phyloP scores from a whole-genome alignment of 1,140 invertebrate genomes.

The Cataglyphis hispanica region DNA sequence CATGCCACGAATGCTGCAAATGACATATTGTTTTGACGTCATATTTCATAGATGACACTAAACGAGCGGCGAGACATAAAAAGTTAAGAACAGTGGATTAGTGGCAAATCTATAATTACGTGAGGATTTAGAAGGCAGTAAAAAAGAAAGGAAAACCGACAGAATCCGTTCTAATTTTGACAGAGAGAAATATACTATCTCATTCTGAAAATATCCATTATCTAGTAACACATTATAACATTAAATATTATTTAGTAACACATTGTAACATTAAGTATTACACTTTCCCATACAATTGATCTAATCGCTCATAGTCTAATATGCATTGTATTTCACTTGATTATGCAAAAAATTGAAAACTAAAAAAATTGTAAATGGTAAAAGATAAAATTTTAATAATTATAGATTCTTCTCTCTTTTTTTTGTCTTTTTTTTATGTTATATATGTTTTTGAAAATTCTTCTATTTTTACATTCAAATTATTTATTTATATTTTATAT shows the following conservation, averaged over 20 bases:
- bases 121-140: neutral
- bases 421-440: neutral
- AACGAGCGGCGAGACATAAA: constrained; percentile 1
- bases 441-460: neutral
- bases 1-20: constrained; percentile 19
- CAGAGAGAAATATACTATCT: neutral
- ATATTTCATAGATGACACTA: constrained; percentile 21
- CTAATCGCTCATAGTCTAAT: neutral
- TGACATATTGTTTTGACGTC: constrained; percentile 39
- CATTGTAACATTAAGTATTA: neutral
- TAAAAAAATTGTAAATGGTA: neutral
- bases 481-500: neutral
- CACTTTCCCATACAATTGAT: neutral
- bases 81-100: constrained; percentile 25
- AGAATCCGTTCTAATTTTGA: neutral
- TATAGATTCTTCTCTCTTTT: too few species aligned
- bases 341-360: neutral
- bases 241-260: neutral
- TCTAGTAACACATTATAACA: neutral
- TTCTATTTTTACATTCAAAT: neutral
- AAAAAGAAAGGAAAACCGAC: neutral
- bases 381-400: neutral
- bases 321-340: neutral
- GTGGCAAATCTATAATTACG: neutral
- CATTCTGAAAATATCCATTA: neutral